Percentiles rank a stretch among this genome's conserved stretches.
These are phyloP conservation scores for Manduca sexta DNA, from an alignment of 1,140 invertebrate genomes.

Conservation along the genomic window DNA sequence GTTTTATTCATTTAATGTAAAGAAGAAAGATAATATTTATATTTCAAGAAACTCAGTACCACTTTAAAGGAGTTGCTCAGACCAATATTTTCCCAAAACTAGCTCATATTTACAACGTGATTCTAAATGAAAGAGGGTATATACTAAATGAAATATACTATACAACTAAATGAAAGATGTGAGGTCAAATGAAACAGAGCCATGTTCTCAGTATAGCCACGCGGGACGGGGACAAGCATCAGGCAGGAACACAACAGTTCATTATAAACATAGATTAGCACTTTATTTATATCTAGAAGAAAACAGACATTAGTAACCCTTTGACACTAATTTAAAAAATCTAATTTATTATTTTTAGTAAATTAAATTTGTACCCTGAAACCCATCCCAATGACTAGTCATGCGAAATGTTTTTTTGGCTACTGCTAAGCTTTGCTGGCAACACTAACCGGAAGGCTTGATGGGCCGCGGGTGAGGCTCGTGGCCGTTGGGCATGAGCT, in stretches of 20 bases:
- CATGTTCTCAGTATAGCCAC: constrained; percentile 32
- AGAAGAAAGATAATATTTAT: too few species aligned
- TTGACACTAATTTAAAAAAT: too few species aligned
- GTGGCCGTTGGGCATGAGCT: constrained; percentile 47
- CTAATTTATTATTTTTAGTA: too few species aligned
- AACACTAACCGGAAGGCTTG: constrained; percentile 59
- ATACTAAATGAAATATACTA: not conserved
- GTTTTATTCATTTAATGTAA: too few species aligned
- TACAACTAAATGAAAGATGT: not conserved
- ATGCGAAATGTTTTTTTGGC: not conserved
- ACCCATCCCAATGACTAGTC: not conserved
- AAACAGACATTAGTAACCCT: too few species aligned
- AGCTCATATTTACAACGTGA: not conserved
- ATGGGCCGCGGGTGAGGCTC: constrained; percentile 47
- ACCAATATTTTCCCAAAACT: not conserved
- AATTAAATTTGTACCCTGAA: too few species aligned
- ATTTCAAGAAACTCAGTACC: too few species aligned
- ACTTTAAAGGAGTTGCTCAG: too few species aligned
- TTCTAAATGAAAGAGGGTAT: not conserved
- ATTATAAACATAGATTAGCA: too few species aligned
- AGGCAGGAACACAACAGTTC: constrained; percentile 45
- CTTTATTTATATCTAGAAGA: too few species aligned
- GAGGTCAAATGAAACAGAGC: constrained; percentile 12
- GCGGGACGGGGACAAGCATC: constrained; percentile 46
- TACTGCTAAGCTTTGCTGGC: too few species aligned